Percentiles rank a stretch among this genome's conserved stretches.
phyloP scores from a whole-genome alignment of 2,888 invertebrate genomes.

The Tetragnatha montana region DNA sequence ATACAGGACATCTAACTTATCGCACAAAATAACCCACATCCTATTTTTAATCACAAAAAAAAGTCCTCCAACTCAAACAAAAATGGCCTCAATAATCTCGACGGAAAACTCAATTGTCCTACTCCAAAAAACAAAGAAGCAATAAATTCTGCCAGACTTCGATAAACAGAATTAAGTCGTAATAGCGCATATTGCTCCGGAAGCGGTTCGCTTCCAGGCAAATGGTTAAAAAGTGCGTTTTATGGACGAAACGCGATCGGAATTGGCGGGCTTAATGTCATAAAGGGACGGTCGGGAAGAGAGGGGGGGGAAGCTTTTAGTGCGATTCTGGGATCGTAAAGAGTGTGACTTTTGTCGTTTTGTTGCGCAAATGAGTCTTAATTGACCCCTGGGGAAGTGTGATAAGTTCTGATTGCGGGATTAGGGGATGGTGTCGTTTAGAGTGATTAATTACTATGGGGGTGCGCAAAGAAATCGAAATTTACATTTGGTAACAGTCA shows the following conservation, averaged over 20 bases:
- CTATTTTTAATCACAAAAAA: no score
- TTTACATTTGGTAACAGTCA: no score
- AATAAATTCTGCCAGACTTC: not conserved
- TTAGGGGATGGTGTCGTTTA: no score
- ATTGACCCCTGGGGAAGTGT: not conserved
- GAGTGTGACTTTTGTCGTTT: not conserved
- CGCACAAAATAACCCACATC: no score
- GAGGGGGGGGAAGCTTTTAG: not conserved
- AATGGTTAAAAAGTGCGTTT: not conserved
- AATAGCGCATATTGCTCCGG: not conserved
- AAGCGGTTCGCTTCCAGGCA: not conserved
- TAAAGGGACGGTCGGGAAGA: not conserved
- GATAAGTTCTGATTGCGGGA: not conserved
- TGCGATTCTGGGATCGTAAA: not conserved
- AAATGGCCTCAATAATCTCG: conserved; percentile 1
- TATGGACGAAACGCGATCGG: not conserved
- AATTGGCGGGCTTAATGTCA: not conserved
- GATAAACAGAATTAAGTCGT: not conserved
- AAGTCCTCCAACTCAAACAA: no score
- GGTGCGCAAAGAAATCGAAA: no score
- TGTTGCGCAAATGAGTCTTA: not conserved
- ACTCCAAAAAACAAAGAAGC: not conserved
- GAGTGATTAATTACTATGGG: no score
- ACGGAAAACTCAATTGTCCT: conserved; percentile 22
- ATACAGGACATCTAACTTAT: no score